These are phyloP conservation scores for Ecliptopera silaceata DNA, from an alignment of 2,888 invertebrate species.

Conservation along the genomic window DNA sequence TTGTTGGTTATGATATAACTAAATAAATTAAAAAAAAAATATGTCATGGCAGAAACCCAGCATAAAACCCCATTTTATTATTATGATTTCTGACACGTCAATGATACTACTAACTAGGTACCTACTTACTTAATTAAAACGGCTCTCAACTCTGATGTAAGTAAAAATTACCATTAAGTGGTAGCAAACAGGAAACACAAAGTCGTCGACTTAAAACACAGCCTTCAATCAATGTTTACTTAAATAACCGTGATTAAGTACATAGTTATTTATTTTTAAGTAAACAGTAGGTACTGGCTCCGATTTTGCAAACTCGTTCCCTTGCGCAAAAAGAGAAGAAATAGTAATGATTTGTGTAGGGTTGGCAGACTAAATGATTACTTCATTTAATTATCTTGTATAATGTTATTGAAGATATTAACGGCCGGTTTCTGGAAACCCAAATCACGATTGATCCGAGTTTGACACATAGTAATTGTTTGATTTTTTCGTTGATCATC, in stretches of 20 bases:
- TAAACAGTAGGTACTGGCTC: slow-evolving; percentile 40
- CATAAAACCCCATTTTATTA: no score
- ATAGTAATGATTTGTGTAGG: slow-evolving; percentile 50
- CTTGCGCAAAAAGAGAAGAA: slow-evolving; percentile 50
- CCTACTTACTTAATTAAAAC: neutral
- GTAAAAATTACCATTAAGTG: neutral
- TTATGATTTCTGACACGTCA: no score
- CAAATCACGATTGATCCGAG: no score
- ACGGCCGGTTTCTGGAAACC: no score
- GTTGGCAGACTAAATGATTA: slow-evolving; percentile 37
- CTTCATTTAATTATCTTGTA: neutral
- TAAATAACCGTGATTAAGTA: slow-evolving; percentile 34
- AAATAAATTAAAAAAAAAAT: no score
- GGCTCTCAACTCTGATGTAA: no score
- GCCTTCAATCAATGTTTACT: slow-evolving; percentile 26
- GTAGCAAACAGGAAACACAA: slow-evolving; percentile 6
- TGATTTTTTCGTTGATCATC: no score
- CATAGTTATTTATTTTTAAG: slow-evolving; percentile 33
- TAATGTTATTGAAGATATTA: no score
- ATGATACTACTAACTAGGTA: no score
- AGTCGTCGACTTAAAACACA: slow-evolving; percentile 12
- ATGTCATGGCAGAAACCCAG: no score
- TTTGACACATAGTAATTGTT: no score
- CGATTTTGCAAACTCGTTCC: slow-evolving; percentile 52
- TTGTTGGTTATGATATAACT: no score